Evolutionary conservation across 2,113 vertebrate genomes (phyloP).

Genomic region (Rallus limicola): DNA sequence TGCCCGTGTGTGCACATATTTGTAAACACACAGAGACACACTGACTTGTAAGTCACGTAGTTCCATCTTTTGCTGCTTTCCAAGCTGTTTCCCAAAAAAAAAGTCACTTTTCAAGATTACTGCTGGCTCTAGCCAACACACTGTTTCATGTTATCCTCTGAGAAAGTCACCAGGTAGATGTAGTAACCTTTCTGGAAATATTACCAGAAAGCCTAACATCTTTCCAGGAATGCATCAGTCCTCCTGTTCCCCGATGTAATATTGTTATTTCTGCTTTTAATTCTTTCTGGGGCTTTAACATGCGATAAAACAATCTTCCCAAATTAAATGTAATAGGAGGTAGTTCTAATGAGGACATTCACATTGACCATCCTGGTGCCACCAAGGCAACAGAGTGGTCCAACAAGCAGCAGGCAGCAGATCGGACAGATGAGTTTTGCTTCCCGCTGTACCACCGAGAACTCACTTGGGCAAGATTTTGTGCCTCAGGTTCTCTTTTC

Average conservation of each 20-base stretch:
- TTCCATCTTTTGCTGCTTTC: background rate
- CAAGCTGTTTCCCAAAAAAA: background rate
- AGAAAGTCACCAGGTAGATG: background rate
- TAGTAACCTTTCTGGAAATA: background rate
- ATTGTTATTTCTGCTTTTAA: background rate
- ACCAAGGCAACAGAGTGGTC: background rate
- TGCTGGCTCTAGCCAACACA: background rate
- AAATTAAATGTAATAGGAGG: background rate
- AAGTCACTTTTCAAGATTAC: background rate
- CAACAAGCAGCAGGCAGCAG: background rate
- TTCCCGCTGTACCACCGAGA: background rate
- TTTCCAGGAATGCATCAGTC: background rate
- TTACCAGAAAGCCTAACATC: background rate
- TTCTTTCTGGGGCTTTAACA: background rate
- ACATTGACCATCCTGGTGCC: background rate
- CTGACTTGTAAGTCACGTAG: background rate
- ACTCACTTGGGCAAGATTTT: background rate
- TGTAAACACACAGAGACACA: background rate
- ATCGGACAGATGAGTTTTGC: background rate
- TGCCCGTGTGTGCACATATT: background rate
- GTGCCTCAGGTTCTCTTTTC: background rate
- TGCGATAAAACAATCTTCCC: background rate
- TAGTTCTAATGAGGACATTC: background rate
- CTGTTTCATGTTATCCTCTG: background rate
- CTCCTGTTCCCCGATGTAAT: accelerated